Conservation (phyloP, 2,888 invertebrate genomes). For the Ochropleura plecta region DNA sequence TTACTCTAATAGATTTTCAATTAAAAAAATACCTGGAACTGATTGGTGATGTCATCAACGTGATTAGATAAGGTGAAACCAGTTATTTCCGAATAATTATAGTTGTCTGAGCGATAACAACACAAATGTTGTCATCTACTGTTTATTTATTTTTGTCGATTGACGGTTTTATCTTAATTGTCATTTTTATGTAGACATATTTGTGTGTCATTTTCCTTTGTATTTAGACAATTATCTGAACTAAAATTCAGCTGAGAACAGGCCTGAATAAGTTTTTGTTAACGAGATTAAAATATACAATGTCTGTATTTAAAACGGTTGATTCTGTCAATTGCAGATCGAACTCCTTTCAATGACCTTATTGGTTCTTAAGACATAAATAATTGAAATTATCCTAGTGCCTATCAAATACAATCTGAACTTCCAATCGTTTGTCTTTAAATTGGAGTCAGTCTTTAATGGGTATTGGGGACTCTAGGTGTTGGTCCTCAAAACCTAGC, state of each 20-base stretch:
- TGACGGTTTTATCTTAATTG: slow-evolving; percentile 18
- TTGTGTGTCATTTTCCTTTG: neutral
- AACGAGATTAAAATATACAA: neutral
- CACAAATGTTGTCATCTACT: neutral
- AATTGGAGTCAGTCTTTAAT: neutral
- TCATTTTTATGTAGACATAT: neutral
- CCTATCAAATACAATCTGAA: neutral
- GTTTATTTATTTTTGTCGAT: slow-evolving; percentile 10
- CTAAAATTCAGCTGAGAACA: neutral
- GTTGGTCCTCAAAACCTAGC: neutral
- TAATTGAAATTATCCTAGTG: neutral
- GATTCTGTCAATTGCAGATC: neutral
- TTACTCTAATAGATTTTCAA: slow-evolving; percentile 29
- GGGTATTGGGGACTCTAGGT: neutral
- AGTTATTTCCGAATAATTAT: slow-evolving; percentile 37
- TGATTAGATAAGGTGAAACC: slow-evolving; percentile 28
- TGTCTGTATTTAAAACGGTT: neutral
- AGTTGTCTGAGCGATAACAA: slow-evolving; percentile 20
- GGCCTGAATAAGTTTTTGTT: neutral
- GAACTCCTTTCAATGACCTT: neutral
- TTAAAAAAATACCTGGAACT: slow-evolving; percentile 12
- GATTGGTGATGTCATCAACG: slow-evolving; percentile 22
- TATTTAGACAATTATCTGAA: neutral
- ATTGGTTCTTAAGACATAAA: neutral
- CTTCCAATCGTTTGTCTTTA: neutral